A percentile compares a stretch with the other conserved stretches of the same genome.
phyloP scores from a whole-genome alignment of 2,113 vertebrate genomes.

The Paedocypris sp. region DNA sequence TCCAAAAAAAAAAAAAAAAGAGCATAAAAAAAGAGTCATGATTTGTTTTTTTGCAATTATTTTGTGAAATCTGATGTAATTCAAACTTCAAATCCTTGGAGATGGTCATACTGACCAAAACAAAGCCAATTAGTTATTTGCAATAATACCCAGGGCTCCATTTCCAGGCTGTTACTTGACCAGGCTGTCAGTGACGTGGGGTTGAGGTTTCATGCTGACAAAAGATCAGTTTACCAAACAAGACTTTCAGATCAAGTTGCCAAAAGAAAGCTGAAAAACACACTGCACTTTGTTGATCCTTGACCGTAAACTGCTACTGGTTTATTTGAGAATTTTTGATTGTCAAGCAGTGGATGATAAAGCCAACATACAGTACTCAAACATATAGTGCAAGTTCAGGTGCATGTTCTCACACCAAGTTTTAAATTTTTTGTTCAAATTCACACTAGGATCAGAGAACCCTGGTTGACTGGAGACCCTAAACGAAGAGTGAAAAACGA shows the following conservation, averaged over 20 bases:
- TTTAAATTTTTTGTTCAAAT: constrained; percentile 40
- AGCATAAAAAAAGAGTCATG: too few relatives aligned
- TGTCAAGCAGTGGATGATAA: not conserved
- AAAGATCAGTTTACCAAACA: constrained; percentile 14
- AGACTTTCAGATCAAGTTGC: constrained; percentile 10
- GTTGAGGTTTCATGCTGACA: not conserved
- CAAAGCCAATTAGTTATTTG: constrained; percentile 3
- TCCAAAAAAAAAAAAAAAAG: constrained; percentile 20
- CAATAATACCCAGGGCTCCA: constrained; percentile 11
- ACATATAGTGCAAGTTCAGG: constrained; percentile 51
- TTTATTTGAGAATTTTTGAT: constrained; percentile 13
- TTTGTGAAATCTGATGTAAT: too few relatives aligned
- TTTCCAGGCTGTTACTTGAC: constrained; percentile 14
- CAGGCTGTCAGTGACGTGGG: constrained; percentile 11
- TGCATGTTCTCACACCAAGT: constrained; percentile 21
- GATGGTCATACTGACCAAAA: constrained; percentile 3
- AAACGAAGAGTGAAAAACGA: constrained; percentile 8
- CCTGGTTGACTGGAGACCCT: constrained; percentile 10
- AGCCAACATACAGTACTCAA: not conserved
- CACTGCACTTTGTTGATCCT: not conserved
- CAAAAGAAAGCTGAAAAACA: not conserved
- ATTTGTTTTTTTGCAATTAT: too few relatives aligned
- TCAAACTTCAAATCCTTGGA: too few relatives aligned
- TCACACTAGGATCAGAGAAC: constrained; percentile 3
- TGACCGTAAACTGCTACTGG: not conserved